Conservation (phyloP, 2,113 vertebrate species). For the Tupaia chinensis region DNA sequence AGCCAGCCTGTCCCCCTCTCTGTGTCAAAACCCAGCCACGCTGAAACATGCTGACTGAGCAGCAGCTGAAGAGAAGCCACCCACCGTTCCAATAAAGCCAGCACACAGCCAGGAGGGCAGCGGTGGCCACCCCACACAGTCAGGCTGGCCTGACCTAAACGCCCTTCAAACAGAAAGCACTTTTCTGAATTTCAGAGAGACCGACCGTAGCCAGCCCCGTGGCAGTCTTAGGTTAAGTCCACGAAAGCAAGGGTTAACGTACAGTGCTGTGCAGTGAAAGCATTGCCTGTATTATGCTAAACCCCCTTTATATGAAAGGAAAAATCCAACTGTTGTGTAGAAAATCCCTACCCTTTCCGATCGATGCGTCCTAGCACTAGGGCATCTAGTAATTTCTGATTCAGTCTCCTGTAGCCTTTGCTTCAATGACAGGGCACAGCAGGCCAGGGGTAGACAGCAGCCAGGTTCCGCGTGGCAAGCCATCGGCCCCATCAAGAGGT, state of each 20-base stretch:
- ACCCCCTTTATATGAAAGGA: constrained; percentile 88
- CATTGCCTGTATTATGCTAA: constrained; percentile 90
- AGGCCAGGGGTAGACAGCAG: constrained; percentile 83
- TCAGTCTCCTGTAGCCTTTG: constrained; percentile 86
- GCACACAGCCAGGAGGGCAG: not conserved
- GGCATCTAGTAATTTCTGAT: constrained; percentile 91
- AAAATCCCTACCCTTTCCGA: constrained; percentile 92
- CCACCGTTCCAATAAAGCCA: constrained; percentile 38
- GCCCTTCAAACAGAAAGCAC: constrained; percentile 65
- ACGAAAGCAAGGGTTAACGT: constrained; percentile 82
- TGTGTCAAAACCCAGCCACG: constrained; percentile 60
- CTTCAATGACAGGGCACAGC: constrained; percentile 94
- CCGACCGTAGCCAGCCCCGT: not conserved
- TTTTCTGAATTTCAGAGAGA: constrained; percentile 36
- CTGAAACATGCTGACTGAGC: not conserved
- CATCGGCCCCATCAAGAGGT: constrained; percentile 53
- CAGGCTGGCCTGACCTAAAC: constrained; percentile 39
- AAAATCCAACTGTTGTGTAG: constrained; percentile 91
- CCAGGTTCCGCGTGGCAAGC: constrained; percentile 65
- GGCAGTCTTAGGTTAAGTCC: constrained; percentile 67
- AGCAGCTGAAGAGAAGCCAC: constrained; percentile 26
- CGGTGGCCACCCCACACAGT: constrained; percentile 42
- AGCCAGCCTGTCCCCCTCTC: constrained; percentile 56
- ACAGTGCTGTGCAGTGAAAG: constrained; percentile 57
- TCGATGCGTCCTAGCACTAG: constrained; percentile 92